Evolutionary conservation across 2,797 vertebrate genomes (phyloP), one percentile per base, ranked within the genome.

Genomic region (Leuciscus waleckii): DNA sequence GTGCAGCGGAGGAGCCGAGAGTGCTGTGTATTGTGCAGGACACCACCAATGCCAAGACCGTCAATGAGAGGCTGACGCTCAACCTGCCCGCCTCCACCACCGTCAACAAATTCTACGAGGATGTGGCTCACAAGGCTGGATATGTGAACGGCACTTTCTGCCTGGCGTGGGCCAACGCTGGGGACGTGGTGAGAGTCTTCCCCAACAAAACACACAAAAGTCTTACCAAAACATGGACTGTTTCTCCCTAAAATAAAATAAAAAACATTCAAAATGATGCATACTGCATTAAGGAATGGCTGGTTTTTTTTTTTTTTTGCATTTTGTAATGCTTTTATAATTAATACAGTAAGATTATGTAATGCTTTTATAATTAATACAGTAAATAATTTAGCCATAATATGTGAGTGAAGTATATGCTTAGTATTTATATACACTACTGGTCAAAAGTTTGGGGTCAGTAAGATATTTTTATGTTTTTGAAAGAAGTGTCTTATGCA

Each of bases 21-120:
- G 97, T 98, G 93, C 95, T 99, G 93, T 99, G 98, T 90, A 99
- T 99, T 80, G 95, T 99, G 88, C 98, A 99, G 94, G 98, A 99
- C 94, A 98, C 95, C 90, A 99, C 98, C 87, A 99, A 96, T 85
- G 95, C 96, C 79, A 99, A 97, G 93, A 97, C 96, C 0, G 94
- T 98, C 90, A 98, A 95, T 29, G 98, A 98, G 91, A 95, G 96
- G 61, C 94, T 99, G 87, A 98, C 98, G 16, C 92, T 99, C 88
- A 99, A 99, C 94, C 93, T 99, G 84, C 98, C 98, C 11, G 98
- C 96, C 49, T 99, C 98, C 90, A 99, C 98, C 26, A 92, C 96
- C 0, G 93, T 99, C 82, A 95, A 91, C 89, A 98, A 95, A 90
- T 95, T 99, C 41, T 96, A 96, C 61, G 93, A 97, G 87, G 98